Evolutionary conservation across 2,797 vertebrate species (phyloP), one percentile per base, ranked within the genome.

Genomic region (Acrocephalus scirpaceus): DNA sequence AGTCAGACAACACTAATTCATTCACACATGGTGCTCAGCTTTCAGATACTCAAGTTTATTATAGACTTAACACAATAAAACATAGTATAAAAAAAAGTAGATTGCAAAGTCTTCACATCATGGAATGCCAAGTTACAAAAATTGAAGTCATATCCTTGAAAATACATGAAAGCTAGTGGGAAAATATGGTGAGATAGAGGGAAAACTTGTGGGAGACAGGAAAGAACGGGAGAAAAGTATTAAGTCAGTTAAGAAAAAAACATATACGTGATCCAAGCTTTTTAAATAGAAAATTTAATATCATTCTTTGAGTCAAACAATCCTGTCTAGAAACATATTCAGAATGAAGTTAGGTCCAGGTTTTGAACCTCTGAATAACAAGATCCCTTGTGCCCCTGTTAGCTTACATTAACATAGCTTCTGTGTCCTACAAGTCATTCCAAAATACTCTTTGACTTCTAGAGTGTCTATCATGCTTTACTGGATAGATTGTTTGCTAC

Each of bases 391-490:
- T 6, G 7, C 29, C 60, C 45, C 56, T 64, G 38, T 67, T 86
- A 88, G 71, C 58, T 77, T 48, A 40, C 5, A 47, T 90, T 69
- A 78, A 88, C 26, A 81, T 4, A 80, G n/a, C 16, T 76, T 86
- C 38, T 14, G 19, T 44, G 54, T 85, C 88, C 85, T 83, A 65
- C 89, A 89, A 94, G 53, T 85, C 50, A 87, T 56, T 90, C 73
- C n/a, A 56, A 94, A 96, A 77, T 51, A 92, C 27, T 89, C 21
- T 70, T 76, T 71, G 36, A 76, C 53, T 87, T 80, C 88, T 65
- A 95, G 13, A 96, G 95, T 66, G 88, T 97, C 97, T 95, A 94
- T 95, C 98, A 98, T 98, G 98, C 98, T 90, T 51, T 94, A 97
- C 92, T 86, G 92, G 86, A 83, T 86, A 92, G 95, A 94, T 93